phyloP scores from a whole-genome alignment of 2,797 vertebrate species.

The Micrastur ruficollis region DNA sequence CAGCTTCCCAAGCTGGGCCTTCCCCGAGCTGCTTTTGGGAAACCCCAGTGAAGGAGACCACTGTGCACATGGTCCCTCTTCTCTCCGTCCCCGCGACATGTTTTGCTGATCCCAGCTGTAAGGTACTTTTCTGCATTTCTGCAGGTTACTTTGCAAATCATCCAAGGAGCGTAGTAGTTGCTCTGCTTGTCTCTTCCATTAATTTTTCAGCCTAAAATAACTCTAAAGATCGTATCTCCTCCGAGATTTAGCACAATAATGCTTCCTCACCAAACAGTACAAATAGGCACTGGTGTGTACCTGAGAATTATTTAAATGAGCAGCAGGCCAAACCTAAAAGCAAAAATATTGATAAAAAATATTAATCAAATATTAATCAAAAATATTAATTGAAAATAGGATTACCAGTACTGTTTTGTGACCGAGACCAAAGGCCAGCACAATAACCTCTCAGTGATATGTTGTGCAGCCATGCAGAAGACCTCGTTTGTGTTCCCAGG shows the following conservation, averaged over 20 bases:
- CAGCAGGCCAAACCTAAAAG: not conserved
- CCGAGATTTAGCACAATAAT: not conserved
- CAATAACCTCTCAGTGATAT: not conserved
- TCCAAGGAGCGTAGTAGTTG: not conserved
- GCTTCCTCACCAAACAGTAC: not conserved
- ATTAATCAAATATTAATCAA: not conserved
- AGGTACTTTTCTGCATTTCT: not conserved
- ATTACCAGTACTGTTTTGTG: conserved; percentile 19
- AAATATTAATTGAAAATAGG: not conserved
- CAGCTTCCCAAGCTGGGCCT: not conserved
- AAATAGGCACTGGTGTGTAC: not conserved
- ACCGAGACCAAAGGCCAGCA: not conserved
- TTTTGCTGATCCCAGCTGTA: not conserved
- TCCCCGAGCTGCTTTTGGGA: not conserved
- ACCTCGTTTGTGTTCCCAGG: conserved; percentile 26
- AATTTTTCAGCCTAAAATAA: not conserved
- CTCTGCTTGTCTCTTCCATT: not conserved
- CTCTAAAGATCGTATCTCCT: not conserved
- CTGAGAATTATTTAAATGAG: not conserved
- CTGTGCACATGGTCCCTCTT: not conserved
- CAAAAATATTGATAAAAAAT: not conserved
- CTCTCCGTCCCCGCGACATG: not conserved
- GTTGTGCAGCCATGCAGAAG: conserved; percentile 19
- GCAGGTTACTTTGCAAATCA: not conserved
- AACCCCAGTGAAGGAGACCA: not conserved